Base-by-base conservation (phyloP, 1,140 invertebrate species). In the Berghia stephanieae region DNA sequence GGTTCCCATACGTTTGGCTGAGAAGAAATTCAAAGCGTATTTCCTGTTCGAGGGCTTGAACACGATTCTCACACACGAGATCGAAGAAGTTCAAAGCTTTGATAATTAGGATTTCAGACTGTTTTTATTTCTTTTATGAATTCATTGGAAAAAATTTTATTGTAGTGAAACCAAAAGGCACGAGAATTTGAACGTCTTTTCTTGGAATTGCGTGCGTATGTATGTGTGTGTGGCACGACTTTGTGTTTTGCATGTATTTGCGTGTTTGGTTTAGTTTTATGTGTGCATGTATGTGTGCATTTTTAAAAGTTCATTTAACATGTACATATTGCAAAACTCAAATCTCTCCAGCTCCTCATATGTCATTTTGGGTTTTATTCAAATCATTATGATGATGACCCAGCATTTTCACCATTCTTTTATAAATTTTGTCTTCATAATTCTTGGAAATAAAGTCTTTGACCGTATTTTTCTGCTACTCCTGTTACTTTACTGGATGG, bases 1-100 rank as follows among this genome's bases (percentile, higher is more conserved):
- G 93, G 94, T 93, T 92, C 82, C 93, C 93, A 0, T 88, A 92
- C 10, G 91, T 93, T 87, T 86, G 94, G 1, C 88, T 90, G 75
- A 90, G 90, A 18, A 89, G 90, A 76, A 88, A 89, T 24, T 93
- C 94, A 81, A 90, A 90, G 81, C 93, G 91, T 1, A 90, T 76
- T 93, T 94, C 74, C 75, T 74, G 55, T 88, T 88, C 80, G 79
- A 87, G 81, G 86, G 86, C 63, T 81, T 81, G 70, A 78, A 88
- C 72, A 82, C 81, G 31, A 85, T 86, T 55, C 40, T 87, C 0
- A 79, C 79, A 34, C 80, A 85, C 31, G 78, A 42, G 16, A 46
- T 87, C 36, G 75, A 83, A 49, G 80, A 83, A 81, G 84, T 86
- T 6, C 77, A 81, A 57, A 46, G 67, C 42, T 31, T 84, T 24